Base-by-base conservation (phyloP, 2,797 vertebrate genomes). In the Eospalax fontanierii region DNA sequence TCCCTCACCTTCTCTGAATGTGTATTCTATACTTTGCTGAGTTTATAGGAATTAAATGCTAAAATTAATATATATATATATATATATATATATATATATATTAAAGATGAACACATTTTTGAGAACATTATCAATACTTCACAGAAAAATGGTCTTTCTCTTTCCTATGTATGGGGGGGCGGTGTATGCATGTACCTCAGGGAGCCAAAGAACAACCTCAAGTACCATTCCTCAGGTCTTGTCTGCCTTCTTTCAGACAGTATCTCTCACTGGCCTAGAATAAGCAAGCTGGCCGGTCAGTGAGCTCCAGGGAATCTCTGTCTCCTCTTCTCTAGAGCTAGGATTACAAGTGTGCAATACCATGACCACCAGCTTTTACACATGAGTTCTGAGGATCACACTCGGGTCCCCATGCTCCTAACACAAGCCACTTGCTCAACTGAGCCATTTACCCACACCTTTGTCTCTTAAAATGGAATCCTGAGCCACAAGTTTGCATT, bases 401-500 rank as follows among this genome's bases (percentile, higher is more conserved):
- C 21, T 35, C 43, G 35, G 8, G 22, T 35, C 33, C 21, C 24
- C 21, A 0, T 35, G 33, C 33, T 68, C 24, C 43, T 10, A 16
- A 46, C 1, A 21, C 4, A 8, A 66, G 43, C 40, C 38, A 50
- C 46, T 14, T n/a, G 40, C 21, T 68, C 63, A n/a, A 1, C 0
- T 54, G 50, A 54, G 50, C 40, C 61, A 68, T 68, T 12, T n/a
- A 40, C 21, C 50, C 43, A n/a, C 0, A 4, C 38, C 35, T 40
- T n/a, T 70, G 43, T 50, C 71, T 88, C 70, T 71, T 87, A 87
- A 89, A 96, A 88, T 70, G 68, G 74, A 91, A 78, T n/a, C 61
- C 54, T 93, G 35, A 90, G 81, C 21, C 40, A 87, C 38, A 6
- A 14, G 1, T 93, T 90, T 91, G 59, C 26, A 70, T 94, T 90